These are phyloP conservation scores for Callipepla californica DNA, from an alignment of 2,113 vertebrate species.

Conservation along the genomic window DNA sequence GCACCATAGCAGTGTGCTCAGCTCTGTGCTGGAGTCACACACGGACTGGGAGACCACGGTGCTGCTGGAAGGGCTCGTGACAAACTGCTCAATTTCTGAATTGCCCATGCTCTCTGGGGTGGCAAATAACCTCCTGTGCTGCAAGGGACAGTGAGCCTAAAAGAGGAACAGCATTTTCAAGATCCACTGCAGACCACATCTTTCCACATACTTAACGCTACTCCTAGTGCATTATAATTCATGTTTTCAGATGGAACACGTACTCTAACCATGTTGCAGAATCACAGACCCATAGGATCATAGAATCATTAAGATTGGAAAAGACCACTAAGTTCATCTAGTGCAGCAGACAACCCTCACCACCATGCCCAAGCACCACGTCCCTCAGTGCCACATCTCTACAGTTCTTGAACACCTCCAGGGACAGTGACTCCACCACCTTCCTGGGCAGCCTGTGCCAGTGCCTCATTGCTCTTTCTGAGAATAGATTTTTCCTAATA, in stretches of 20 bases:
- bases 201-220: rapidly evolving
- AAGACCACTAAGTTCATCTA: too few relatives aligned
- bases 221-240: neutral
- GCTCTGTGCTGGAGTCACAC: neutral
- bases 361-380: too few relatives aligned
- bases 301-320: too few relatives aligned
- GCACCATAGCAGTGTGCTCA: neutral
- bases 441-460: too few relatives aligned
- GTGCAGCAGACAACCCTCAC: too few relatives aligned
- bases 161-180: neutral
- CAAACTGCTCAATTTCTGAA: neutral
- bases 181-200: rapidly evolving
- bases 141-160: neutral
- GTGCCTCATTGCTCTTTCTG: too few relatives aligned
- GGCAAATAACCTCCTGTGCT: neutral
- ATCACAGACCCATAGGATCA: too few relatives aligned
- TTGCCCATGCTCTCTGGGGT: neutral
- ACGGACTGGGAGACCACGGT: rapidly evolving
- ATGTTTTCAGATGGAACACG: rapidly evolving
- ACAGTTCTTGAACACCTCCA: too few relatives aligned
- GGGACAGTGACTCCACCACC: too few relatives aligned
- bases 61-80: neutral
- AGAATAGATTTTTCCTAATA: too few relatives aligned
- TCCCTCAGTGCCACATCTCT: too few relatives aligned
- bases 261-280: neutral